Evolutionary conservation across 2,113 vertebrate species (phyloP), one percentile per base, ranked within the genome.

Genomic region (Entelurus aequoreus): DNA sequence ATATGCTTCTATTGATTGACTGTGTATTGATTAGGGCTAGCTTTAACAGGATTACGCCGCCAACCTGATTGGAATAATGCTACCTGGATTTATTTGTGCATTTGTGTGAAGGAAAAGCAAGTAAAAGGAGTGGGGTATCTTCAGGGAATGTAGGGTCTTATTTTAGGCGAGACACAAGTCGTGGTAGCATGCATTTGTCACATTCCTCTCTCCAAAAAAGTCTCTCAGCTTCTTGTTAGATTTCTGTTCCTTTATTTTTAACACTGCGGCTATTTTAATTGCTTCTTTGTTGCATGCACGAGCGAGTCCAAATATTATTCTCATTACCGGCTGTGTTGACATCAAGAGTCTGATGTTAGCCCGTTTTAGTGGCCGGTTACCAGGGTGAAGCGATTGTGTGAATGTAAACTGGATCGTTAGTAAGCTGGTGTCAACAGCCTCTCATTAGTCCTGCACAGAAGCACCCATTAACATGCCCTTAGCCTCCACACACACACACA

Each of bases 31-130:
- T 89, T 67, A 62, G 64, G 49, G 38, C 19, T 47, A 69, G 81
- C 80, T 82, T 86, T 84, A 89, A 87, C 75, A 78, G 75, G 86
- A 89, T 89, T 88, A 89, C 77, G 59, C 71, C 63, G n/a, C 78
- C 85, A 82, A 81, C 81, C 78, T 84, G 82, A 86, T 84, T 79
- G 71, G 80, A 86, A 84, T 88, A 81, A 82, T 80, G 69, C 69
- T 82, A 74, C 65, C 72, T 66, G 71, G 75, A 76, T 82, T 81
- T 68, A 74, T 64, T 12, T 52, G 21, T 19, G 38, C 21, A 48
- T 66, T 65, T 74, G 36, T 21, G 55, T 10, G 42, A 64, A 48
- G 44, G 42, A 73, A 10, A 15, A 4, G 5, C 10, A 14, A 6
- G 5, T 44, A 42, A 35, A 6, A 4, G 16, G 5, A 2, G 36